A percentile compares a stretch with the other conserved stretches of the same genome.
Evolutionary conservation across 2,113 vertebrate species (phyloP).

Genomic region (Podarcis cretensis): DNA sequence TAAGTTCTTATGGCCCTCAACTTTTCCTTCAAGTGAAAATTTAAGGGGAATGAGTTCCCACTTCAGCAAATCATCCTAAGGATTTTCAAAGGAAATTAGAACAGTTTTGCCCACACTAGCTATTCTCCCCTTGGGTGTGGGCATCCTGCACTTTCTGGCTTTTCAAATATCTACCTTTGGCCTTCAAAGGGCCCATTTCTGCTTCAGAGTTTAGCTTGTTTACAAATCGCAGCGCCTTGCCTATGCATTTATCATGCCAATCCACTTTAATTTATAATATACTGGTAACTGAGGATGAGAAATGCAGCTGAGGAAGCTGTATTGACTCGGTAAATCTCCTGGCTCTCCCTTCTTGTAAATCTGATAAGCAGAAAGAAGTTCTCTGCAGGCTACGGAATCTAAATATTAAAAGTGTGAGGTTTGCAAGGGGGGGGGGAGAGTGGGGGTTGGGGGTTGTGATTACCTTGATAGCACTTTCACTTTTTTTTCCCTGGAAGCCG

Average conservation of each 20-base stretch:
- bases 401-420: constrained; percentile 60
- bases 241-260: constrained; percentile 72
- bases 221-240: constrained; percentile 66
- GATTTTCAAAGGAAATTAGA: too few species aligned
- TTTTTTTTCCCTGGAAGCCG: constrained; percentile 61
- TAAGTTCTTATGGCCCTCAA: too few species aligned
- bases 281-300: constrained; percentile 69
- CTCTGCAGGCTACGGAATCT: constrained; percentile 64
- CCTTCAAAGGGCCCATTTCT: constrained; percentile 67
- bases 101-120: neutral
- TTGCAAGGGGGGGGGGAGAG: neutral
- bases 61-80: too few species aligned
- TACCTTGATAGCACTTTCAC: constrained; percentile 61
- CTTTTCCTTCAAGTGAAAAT: too few species aligned
- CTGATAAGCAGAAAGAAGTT: constrained; percentile 66
- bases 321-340: constrained; percentile 74
- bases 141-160: neutral
- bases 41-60: too few species aligned
- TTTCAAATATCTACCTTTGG: constrained; percentile 34
- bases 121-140: neutral
- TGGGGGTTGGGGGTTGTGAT: constrained; percentile 42
- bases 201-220: constrained; percentile 69
- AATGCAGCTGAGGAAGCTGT: constrained; percentile 70
- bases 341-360: constrained; percentile 69
- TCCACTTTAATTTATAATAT: constrained; percentile 74